Base-by-base conservation (phyloP, 2,888 invertebrate species). In the Andrena flavipes region DNA sequence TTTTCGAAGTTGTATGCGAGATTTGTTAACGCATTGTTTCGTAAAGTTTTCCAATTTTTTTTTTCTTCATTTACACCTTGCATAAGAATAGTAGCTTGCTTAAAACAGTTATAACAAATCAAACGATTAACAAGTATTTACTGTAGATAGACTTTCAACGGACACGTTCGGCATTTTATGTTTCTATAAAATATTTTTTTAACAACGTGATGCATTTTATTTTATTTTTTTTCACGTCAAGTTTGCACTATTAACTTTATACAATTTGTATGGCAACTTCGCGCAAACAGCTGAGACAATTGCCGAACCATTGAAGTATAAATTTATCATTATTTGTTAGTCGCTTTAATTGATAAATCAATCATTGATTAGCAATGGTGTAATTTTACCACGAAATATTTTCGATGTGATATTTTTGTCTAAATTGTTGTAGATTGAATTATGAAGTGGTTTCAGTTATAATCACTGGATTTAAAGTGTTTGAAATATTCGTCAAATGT, bases 321-420 rank as follows among this genome's bases (percentile, higher is more conserved):
- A 63, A 20, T 30, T 4, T 65, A 65, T 29, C 4, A 20, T 29
- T 42, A 26, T 48, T 56, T 29, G 30, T 23, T 67, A 23, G 13
- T 51, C 51, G 26, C 26, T 62, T 70, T 70, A 51, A 62, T 64
- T 42, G 13, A 30, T 63, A n/a, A 13, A n/a, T n/a, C 26, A 71
- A 30, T 23, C 10, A 51, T 75, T 75, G 30, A 26, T 29, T 23
- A 23, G 35, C 7, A 16, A 20, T 13, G 13, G 42, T 20, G 13
- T 26, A 23, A 23, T 63, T 63, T 35, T 59, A 16, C 26, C n/a
- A 16, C 3, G n/a, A 60, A n/a, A 68, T 35, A 6, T 54, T 68
- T 68, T 33, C 2, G 10, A 23, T 16, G 13, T 23, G 20, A 33
- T 54, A 30, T 26, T 69, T 54, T 35, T 23, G 10, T 29, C 13